Evolutionary conservation across 2,113 vertebrate species (phyloP).

Genomic region (Salvator merianae): DNA sequence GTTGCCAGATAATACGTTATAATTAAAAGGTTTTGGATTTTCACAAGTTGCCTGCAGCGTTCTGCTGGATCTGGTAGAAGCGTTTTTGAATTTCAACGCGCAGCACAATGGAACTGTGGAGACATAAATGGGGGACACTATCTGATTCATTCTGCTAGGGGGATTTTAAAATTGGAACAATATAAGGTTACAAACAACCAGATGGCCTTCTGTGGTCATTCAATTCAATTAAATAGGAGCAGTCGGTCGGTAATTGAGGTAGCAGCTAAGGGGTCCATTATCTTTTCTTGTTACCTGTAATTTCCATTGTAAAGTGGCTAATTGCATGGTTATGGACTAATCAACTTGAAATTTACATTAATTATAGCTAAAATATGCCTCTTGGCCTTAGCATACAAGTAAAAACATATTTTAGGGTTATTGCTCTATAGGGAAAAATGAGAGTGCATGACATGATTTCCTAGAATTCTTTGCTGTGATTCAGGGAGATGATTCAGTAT

Average conservation of each 20-base stretch:
- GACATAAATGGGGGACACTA: not conserved
- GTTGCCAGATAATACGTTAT: not conserved
- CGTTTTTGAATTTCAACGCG: slow-evolving; percentile 3
- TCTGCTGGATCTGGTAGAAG: not conserved
- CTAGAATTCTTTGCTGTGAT: not conserved
- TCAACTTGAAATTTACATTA: slow-evolving; percentile 32
- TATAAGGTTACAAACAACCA: slow-evolving; percentile 21
- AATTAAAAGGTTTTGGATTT: slow-evolving; percentile 6
- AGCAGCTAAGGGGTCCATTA: slow-evolving; percentile 11
- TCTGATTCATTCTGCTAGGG: not conserved
- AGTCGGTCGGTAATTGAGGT: slow-evolving; percentile 14
- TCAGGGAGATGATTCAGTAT: not conserved
- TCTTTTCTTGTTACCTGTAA: slow-evolving; percentile 23
- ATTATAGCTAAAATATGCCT: slow-evolving; percentile 21
- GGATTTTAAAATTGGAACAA: slow-evolving; percentile 11
- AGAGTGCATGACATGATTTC: not conserved
- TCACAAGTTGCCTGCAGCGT: not conserved
- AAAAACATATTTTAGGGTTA: not conserved
- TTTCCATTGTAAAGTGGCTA: slow-evolving; percentile 33
- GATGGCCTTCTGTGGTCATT: slow-evolving; percentile 29
- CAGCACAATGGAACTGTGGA: not conserved
- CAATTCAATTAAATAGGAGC: slow-evolving; percentile 24
- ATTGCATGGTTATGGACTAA: slow-evolving; percentile 27
- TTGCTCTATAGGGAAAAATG: not conserved
- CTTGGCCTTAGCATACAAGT: not conserved